Evolutionary conservation across 1,140 invertebrate genomes (phyloP), one percentile per base, ranked within the genome.

Genomic region (Euwallacea fornicatus): DNA sequence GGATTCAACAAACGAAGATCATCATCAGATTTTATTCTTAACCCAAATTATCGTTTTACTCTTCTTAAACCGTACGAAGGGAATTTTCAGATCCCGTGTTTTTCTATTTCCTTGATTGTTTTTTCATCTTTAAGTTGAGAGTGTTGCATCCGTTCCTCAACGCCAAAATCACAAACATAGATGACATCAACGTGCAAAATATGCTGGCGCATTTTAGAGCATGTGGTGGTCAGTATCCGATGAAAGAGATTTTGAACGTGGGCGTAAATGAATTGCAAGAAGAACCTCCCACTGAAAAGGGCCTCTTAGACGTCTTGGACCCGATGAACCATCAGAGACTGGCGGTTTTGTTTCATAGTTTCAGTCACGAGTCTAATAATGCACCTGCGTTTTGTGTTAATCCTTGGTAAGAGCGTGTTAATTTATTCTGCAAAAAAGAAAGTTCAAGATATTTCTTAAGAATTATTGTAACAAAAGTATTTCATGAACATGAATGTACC

Each of bases 311-410:
- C 82, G 93, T 94, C 21, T 82, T 98, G 1, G 91, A 96, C 79
- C 91, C 93, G 0, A 86, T 86, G 56, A 91, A 91, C 81, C 97
- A 98, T 83, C 97, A 99, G 83, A 83, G 89, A 47, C 82, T 99
- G 7, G 88, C 93, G 7, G 90, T 98, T 42, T 83, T 98, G 42
- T 96, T 98, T 79, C 98, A 95, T 78, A 98, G 94, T 81, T 98
- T 93, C 78, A 92, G 93, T 66, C 87, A 88, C 72, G 88, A 89
- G 54, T 93, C 92, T 0, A 84, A 87, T 16, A 93, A 95, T 78
- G 88, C 90, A 9, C 93, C 94, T 0, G 88, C 90, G 55, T 96
- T 94, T 80, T 97, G 95, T 80, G 91, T 96, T 3, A 91, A 92
- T 78, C 95, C 95, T 0, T 93, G 93, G 91, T 92, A 80, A 84